phyloP scores from a whole-genome alignment of 2,888 invertebrate genomes.

The Achlya flavicornis region DNA sequence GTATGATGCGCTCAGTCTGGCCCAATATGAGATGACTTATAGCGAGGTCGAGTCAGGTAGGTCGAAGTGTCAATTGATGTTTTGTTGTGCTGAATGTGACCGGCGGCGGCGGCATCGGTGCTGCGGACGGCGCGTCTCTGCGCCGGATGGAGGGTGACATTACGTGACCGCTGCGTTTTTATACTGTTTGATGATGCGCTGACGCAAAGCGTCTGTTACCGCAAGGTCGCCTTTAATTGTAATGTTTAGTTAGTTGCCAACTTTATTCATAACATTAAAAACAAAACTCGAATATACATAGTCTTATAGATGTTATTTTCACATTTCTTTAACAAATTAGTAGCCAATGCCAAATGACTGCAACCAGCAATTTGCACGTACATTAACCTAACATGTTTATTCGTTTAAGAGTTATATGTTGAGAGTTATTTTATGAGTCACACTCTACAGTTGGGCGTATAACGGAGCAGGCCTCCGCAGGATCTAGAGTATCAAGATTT shows the following conservation, averaged over 20 bases:
- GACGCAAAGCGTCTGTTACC: conserved; percentile 66
- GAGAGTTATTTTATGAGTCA: neutral
- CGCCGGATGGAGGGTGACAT: conserved; percentile 75
- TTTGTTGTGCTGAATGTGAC: conserved; percentile 69
- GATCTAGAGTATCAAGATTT: too few species aligned
- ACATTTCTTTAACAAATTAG: conserved; percentile 9
- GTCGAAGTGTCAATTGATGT: conserved; percentile 62
- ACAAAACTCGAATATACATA: conserved; percentile 2
- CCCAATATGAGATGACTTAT: conserved; percentile 41
- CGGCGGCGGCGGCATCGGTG: conserved; percentile 37
- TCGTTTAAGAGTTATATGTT: neutral
- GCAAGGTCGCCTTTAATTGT: conserved; percentile 61
- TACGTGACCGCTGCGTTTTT: conserved; percentile 74
- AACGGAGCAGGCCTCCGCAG: too few species aligned
- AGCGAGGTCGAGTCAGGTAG: conserved; percentile 54
- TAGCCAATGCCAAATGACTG: conserved; percentile 3
- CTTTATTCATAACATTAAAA: conserved; percentile 18
- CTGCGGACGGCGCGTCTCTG: conserved; percentile 60
- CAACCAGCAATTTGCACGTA: conserved; percentile 1
- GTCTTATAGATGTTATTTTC: conserved; percentile 1
- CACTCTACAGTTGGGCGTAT: too few species aligned
- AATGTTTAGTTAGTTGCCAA: conserved; percentile 32
- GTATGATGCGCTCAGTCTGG: conserved; percentile 26
- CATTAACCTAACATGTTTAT: neutral
- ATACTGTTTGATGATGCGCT: conserved; percentile 66